These are phyloP conservation scores for Allophyes oxyacanthae DNA, from an alignment of 2,888 invertebrate genomes.

Conservation along the genomic window DNA sequence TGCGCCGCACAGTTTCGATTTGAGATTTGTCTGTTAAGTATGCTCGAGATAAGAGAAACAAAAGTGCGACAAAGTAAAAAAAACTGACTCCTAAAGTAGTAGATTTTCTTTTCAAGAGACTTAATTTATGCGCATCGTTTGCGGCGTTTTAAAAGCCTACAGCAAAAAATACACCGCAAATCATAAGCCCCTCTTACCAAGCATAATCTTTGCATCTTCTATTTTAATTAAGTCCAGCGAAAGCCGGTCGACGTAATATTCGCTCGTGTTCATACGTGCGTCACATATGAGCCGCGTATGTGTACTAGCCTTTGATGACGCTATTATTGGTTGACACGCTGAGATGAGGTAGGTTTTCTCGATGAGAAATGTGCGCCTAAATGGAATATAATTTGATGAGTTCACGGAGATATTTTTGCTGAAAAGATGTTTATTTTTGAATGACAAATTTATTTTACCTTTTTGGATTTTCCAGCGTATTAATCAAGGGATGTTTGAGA, in stretches of 20 bases:
- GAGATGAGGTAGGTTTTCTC: constrained; percentile 18
- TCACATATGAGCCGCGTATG: constrained; percentile 52
- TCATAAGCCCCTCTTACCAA: not conserved
- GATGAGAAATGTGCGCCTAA: constrained; percentile 11
- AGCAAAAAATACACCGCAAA: constrained; percentile 18
- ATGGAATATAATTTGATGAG: constrained; percentile 39
- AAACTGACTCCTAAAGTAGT: too few species aligned
- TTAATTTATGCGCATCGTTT: too few species aligned
- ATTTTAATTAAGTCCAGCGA: constrained; percentile 79
- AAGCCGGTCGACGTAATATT: constrained; percentile 60
- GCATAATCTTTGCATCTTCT: constrained; percentile 64
- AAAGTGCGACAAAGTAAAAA: too few species aligned
- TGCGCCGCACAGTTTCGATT: too few species aligned
- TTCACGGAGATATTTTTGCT: constrained; percentile 25
- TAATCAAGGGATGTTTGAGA: constrained; percentile 25
- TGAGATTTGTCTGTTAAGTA: too few species aligned
- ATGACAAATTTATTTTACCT: constrained; percentile 29
- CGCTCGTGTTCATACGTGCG: constrained; percentile 63
- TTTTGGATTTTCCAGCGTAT: constrained; percentile 35
- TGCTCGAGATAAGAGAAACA: too few species aligned
- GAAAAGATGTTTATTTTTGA: constrained; percentile 42
- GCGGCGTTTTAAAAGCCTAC: constrained; percentile 5
- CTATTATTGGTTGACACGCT: constrained; percentile 35
- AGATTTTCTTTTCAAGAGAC: too few species aligned
- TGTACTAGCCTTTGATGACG: constrained; percentile 49